These are phyloP conservation scores for Agrochola lychnidis DNA, from an alignment of 2,888 invertebrate genomes.

Conservation along the genomic window DNA sequence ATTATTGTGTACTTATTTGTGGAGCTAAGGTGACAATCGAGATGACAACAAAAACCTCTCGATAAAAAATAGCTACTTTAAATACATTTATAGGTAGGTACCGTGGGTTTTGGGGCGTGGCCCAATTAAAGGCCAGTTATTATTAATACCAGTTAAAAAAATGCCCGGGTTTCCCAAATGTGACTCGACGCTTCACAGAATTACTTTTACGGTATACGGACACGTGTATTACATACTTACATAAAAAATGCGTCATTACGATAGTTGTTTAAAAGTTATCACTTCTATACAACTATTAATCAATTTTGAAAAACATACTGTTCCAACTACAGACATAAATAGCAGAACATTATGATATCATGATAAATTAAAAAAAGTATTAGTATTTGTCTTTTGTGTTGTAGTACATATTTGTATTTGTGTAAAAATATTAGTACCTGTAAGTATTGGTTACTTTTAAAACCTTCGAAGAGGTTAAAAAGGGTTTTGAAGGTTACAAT, in stretches of 20 bases:
- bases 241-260: constrained; percentile 6
- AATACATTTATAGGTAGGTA: no score
- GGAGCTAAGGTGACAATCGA: neutral
- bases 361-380: neutral
- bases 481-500: neutral
- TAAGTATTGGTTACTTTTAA: neutral
- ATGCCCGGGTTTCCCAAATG: constrained; percentile 39
- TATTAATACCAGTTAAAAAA: constrained; percentile 1
- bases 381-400: neutral
- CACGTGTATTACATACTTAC: constrained; percentile 7
- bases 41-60: neutral
- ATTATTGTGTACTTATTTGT: neutral
- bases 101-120: neutral
- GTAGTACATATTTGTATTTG: no score
- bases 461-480: neutral
- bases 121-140: no score
- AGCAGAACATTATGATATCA: neutral
- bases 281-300: neutral
- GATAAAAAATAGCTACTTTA: neutral
- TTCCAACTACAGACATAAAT: neutral
- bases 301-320: neutral
- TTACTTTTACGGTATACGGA: constrained; percentile 32
- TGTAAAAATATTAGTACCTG: neutral
- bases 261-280: neutral
- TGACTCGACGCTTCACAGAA: constrained; percentile 33